Evolutionary conservation across 2,888 invertebrate species (phyloP).

Genomic region (Melieria picta): DNA sequence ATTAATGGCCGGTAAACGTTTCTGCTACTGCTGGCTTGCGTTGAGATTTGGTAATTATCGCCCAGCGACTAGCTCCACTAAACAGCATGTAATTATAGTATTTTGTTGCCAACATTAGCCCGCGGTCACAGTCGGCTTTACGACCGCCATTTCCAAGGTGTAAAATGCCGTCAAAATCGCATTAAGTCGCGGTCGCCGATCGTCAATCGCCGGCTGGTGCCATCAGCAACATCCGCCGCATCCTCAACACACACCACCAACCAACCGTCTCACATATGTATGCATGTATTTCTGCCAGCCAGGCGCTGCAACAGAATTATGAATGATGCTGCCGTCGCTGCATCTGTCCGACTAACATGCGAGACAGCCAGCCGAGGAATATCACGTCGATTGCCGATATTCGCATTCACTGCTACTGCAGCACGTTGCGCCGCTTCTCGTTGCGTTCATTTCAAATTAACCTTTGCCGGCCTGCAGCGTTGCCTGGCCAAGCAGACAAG

Average conservation of each 20-base stretch:
- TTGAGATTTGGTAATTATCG: too few relatives aligned
- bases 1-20: too few relatives aligned
- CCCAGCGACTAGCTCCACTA: too few relatives aligned
- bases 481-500: not conserved
- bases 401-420: not conserved
- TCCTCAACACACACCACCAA: not conserved
- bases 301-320: not conserved
- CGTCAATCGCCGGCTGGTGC: not conserved
- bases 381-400: too few relatives aligned
- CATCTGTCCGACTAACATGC: not conserved
- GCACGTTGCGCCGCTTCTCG: not conserved
- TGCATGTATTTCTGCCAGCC: too few relatives aligned
- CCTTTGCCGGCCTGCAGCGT: not conserved
- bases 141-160: not conserved
- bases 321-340: not conserved
- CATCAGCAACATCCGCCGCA: not conserved
- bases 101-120: too few relatives aligned
- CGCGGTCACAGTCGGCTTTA: too few relatives aligned
- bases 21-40: too few relatives aligned
- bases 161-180: conserved; percentile 10
- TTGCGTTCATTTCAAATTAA: not conserved
- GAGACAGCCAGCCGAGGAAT: too few relatives aligned
- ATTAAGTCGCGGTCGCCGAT: not conserved
- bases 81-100: too few relatives aligned
- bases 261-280: not conserved